Evolutionary conservation across 2,113 vertebrate species (phyloP).

Genomic region (Chroicocephalus ridibundus): DNA sequence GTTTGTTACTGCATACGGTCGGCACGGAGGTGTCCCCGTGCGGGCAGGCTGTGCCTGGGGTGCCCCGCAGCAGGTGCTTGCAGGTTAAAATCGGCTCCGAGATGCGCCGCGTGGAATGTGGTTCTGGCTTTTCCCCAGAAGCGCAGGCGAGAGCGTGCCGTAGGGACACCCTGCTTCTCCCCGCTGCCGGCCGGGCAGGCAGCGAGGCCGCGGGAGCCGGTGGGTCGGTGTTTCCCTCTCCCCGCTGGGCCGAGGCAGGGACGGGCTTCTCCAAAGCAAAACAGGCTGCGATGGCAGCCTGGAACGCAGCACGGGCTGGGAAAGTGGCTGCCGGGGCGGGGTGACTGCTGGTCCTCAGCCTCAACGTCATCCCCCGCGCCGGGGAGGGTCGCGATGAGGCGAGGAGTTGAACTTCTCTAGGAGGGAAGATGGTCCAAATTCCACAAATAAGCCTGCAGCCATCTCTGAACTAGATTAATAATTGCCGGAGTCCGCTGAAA

Average conservation of each 20-base stretch:
- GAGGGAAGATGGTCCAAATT: background rate
- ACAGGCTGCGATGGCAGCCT: rapidly evolving
- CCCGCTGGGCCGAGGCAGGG: rapidly evolving
- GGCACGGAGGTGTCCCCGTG: background rate
- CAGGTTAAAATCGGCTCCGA: rapidly evolving
- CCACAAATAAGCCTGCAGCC: background rate
- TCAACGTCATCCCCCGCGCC: rapidly evolving
- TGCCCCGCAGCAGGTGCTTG: background rate
- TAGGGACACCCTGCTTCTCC: rapidly evolving
- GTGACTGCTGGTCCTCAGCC: background rate
- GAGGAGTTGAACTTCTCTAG: background rate
- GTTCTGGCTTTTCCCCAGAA: background rate
- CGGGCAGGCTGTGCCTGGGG: background rate
- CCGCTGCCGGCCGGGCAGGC: background rate
- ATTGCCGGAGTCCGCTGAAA: background rate
- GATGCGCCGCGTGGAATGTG: rapidly evolving
- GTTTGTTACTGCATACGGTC: background rate
- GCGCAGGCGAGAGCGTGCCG: rapidly evolving
- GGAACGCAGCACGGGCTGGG: background rate
- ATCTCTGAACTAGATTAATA: background rate
- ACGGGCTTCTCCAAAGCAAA: background rate
- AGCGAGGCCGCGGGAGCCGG: rapidly evolving
- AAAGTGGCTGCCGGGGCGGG: rapidly evolving
- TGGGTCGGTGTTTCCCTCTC: background rate
- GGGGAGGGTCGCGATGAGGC: background rate